phyloP scores from a whole-genome alignment of 2,113 vertebrate genomes.

The Aphelocoma coerulescens region DNA sequence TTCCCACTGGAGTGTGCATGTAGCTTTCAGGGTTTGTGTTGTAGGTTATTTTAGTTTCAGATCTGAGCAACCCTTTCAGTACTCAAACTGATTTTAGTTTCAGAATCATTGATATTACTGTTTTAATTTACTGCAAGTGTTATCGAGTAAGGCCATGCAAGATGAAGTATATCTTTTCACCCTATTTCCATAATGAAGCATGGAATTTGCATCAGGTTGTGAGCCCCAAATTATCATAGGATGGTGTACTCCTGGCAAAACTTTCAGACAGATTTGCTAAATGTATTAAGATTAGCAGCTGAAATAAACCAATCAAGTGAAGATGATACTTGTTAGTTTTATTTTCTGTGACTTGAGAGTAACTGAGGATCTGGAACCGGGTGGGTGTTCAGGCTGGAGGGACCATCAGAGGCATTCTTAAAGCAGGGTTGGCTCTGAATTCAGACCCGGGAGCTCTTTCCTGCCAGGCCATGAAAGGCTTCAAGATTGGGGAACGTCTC shows the following conservation, averaged over 20 bases:
- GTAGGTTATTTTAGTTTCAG: not conserved
- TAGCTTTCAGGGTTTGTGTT: not conserved
- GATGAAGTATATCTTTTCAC: not conserved
- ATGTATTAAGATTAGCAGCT: not conserved
- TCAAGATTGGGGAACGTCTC: not conserved
- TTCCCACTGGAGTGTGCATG: not conserved
- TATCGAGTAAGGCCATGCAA: fast-evolving
- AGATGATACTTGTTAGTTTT: not conserved
- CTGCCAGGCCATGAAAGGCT: not conserved
- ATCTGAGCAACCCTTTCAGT: not conserved
- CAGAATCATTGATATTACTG: not conserved
- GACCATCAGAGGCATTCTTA: not conserved
- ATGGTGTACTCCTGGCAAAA: not conserved
- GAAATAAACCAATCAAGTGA: not conserved
- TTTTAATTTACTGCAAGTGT: not conserved
- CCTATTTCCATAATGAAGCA: not conserved
- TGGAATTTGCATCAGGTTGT: not conserved
- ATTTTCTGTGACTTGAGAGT: not conserved
- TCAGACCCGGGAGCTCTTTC: not conserved
- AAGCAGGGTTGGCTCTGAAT: not conserved
- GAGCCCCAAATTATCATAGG: not conserved
- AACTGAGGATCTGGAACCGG: not conserved
- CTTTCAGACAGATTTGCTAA: not conserved
- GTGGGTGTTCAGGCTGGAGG: not conserved
- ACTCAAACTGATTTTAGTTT: not conserved